Evolutionary conservation across 2,113 vertebrate species (phyloP).

Genomic region (Zeus faber): DNA sequence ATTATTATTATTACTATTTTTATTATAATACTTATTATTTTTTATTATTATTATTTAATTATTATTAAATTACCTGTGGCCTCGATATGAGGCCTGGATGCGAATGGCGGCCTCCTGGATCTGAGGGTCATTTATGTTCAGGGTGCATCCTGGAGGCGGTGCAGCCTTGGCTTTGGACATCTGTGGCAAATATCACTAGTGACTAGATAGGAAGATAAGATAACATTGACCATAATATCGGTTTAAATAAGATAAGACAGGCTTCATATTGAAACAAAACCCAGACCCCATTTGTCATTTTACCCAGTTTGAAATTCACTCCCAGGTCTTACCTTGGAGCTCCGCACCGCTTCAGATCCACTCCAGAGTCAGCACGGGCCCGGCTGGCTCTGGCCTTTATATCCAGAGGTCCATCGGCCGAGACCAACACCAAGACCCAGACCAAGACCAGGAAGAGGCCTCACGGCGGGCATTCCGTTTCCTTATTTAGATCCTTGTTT

Average conservation of each 20-base stretch:
- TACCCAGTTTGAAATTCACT: conserved; percentile 27
- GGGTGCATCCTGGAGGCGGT: conserved; percentile 50
- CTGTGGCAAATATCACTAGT: conserved; percentile 30
- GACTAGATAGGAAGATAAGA: no score
- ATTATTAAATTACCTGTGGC: conserved; percentile 73
- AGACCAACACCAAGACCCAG: no score
- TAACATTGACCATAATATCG: no score
- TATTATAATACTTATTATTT: no score
- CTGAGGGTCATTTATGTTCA: conserved; percentile 68
- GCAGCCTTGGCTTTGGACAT: conserved; percentile 67
- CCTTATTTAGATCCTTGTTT: conserved; percentile 46
- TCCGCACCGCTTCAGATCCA: conserved; percentile 12
- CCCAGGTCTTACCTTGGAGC: conserved; percentile 21
- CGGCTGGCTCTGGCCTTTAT: conserved; percentile 39
- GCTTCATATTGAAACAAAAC: no score
- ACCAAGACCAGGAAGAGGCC: neutral
- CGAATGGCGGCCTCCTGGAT: conserved; percentile 67
- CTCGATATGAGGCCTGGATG: conserved; percentile 73
- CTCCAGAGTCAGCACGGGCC: conserved; percentile 11
- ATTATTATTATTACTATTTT: no score
- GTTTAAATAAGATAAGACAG: no score
- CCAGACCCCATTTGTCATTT: no score
- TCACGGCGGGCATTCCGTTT: conserved; percentile 29
- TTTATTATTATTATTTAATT: no score
- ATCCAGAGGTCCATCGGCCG: conserved; percentile 20